Conservation (phyloP, 2,113 vertebrate species). For the Meles meles region DNA sequence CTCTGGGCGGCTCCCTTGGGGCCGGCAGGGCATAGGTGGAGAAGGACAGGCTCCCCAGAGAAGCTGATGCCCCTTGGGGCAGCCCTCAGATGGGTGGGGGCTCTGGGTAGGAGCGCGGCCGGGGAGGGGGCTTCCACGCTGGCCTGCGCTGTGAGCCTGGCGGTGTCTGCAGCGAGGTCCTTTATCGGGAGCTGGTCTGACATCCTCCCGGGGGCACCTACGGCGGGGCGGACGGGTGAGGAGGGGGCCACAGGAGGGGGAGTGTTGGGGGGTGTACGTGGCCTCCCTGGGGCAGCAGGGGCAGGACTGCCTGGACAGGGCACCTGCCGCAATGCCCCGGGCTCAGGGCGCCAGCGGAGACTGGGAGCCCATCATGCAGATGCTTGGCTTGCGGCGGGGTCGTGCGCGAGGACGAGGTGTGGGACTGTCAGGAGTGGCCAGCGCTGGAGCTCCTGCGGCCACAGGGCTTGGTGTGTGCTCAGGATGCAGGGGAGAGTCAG, state of each 20-base stretch:
- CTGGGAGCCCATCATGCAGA: neutral
- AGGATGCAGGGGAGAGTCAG: neutral
- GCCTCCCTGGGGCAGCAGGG: neutral
- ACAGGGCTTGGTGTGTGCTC: too few species aligned
- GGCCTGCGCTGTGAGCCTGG: neutral
- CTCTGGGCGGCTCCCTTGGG: neutral
- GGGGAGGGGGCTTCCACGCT: too few species aligned
- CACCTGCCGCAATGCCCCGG: fast-evolving
- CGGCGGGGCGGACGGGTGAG: fast-evolving
- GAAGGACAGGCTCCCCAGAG: neutral
- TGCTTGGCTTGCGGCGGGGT: neutral
- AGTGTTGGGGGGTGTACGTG: neutral
- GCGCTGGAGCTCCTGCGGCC: neutral
- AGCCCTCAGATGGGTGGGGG: neutral
- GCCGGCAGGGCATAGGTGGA: fast-evolving
- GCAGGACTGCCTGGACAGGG: neutral
- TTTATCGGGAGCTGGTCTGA: neutral
- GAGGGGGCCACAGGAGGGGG: neutral
- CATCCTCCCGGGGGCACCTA: too few species aligned
- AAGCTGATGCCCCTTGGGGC: neutral
- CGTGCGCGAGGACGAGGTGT: fast-evolving
- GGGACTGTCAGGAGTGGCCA: neutral
- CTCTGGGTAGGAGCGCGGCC: fast-evolving
- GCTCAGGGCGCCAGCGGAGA: neutral
- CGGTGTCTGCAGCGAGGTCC: neutral